Evolutionary conservation across 2,113 vertebrate species (phyloP), one percentile per base, ranked within the genome.

Genomic region (Ciconia stormi): DNA sequence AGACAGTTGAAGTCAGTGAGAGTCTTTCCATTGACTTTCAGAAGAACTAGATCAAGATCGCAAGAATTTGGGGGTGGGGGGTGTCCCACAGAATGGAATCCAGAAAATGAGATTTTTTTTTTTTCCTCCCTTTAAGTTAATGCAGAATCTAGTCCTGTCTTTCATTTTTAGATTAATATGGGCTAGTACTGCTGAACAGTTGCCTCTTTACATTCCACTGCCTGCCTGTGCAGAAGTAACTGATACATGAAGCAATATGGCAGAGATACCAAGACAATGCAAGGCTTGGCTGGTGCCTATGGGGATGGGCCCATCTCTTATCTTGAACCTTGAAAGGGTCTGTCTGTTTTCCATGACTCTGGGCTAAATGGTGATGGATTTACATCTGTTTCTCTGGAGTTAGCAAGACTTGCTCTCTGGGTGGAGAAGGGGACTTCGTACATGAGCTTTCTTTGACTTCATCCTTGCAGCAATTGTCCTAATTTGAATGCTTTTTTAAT

Each of bases 11-110:
- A 52, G 10, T 53, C 36, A 63, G 13, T 7, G 34, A 30, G 16
- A 46, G 18, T 25, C 20, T 87, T 82, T 74, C 22, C 10, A 9
- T 52, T 56, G n/a, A 8, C 18, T 77, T 61, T 44, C 38, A 38
- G 34, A 65, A 74, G 16, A 58, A 20, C 23, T 26, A 44, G 49
- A 65, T 72, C 11, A 77, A 40, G 16, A 47, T 65, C 23, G 13
- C 18, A 58, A 36, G 47, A 55, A 46, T 42, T 21, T 27, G 2
- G 7, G 5, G 5, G 4, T 4, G 16, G 9, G 5, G 7, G 3
- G 1, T n/a, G 9, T 72, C 21, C 27, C 2, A 1, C 21, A 70
- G 23, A 65, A 81, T 8, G 26, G 26, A 73, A 63, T 58, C 0
- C 4, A 67, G 53, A 72, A 55, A 67, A 38, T 25, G 44, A 65